These are phyloP conservation scores for Diachasma alloeum DNA, from an alignment of 1,140 invertebrate genomes.

Conservation along the genomic window DNA sequence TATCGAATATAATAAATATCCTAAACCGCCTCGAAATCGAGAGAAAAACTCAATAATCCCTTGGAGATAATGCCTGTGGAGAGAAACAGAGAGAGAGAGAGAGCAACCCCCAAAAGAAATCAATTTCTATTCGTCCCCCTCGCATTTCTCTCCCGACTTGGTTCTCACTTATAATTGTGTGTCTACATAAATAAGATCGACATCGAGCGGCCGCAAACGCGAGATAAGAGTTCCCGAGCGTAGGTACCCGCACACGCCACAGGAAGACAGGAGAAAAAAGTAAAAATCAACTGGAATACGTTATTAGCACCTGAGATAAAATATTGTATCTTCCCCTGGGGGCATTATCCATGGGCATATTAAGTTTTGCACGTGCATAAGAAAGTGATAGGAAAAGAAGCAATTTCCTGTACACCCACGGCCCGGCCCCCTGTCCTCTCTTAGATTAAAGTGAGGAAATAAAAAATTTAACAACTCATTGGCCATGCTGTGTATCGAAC, in stretches of 20 bases:
- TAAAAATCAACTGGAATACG: conserved; percentile 19
- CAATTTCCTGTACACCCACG: conserved; percentile 23
- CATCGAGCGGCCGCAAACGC: not conserved
- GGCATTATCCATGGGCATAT: not conserved
- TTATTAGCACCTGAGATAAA: conserved; percentile 37
- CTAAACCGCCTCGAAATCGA: not conserved
- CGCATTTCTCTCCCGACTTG: not conserved
- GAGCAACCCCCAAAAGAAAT: too few relatives aligned
- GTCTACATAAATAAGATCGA: conserved; percentile 36
- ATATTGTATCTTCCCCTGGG: conserved; percentile 10
- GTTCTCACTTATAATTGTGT: conserved; percentile 42
- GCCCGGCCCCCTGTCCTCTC: not conserved
- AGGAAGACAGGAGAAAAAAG: not conserved
- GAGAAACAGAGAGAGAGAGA: too few relatives aligned
- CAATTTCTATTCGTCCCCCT: too few relatives aligned
- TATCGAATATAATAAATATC: conserved; percentile 52
- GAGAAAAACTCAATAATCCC: not conserved
- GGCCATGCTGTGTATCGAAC: not conserved
- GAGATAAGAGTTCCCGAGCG: not conserved
- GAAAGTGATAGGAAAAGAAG: conserved; percentile 25
- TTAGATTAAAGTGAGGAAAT: not conserved
- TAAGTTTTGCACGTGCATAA: conserved; percentile 6
- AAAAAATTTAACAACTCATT: conserved; percentile 15
- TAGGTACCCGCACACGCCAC: conserved; percentile 27
- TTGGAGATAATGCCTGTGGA: not conserved